Evolutionary conservation across 2,113 vertebrate species (phyloP), one percentile per base, ranked within the genome.

Genomic region (Sturnira hondurensis): DNA sequence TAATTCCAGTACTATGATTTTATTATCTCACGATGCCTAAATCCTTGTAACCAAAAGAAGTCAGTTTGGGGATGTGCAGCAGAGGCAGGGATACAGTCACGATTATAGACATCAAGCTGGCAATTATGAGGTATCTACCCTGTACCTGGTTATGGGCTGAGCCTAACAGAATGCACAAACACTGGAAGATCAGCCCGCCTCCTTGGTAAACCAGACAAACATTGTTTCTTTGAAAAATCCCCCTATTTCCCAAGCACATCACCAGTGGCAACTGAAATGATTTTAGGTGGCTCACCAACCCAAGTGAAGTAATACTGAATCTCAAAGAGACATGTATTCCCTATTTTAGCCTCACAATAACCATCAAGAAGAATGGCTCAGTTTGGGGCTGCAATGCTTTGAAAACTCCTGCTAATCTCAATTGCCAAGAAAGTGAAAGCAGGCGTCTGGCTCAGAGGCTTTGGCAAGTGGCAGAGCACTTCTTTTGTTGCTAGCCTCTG

Each of bases 401-500:
- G 86, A 71, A 95, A 86, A 45, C 5, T 86, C 68, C 36, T 86
- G 28, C n/a, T 94, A 94, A 93, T 93, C 33, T 82, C n/a, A 54
- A 78, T 91, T 92, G 61, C 24, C 26, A 76, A 67, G 83, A 83
- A 86, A 93, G 15, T 67, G 70, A 92, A 95, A 89, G 36, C 19
- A 87, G 22, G 45, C 15, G 65, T 91, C 93, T 93, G 67, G 17
- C 54, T 94, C 76, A 74, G 47, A 92, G 52, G 24, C 31, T 91
- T 80, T 67, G 61, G 36, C 86, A 95, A 95, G 22, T 71, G 68
- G n/a, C 22, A 78, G 68, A 91, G 11, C 11, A 78, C 86, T 97
- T 91, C 56, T 93, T 91, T 91, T 83, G 45, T 89, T 74, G n/a
- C 56, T 47, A 52, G 92, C 20, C 19, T 97, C 67, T 94, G 26